Conservation (phyloP, 2,888 invertebrate species). For the Quadroppia sp. region DNA sequence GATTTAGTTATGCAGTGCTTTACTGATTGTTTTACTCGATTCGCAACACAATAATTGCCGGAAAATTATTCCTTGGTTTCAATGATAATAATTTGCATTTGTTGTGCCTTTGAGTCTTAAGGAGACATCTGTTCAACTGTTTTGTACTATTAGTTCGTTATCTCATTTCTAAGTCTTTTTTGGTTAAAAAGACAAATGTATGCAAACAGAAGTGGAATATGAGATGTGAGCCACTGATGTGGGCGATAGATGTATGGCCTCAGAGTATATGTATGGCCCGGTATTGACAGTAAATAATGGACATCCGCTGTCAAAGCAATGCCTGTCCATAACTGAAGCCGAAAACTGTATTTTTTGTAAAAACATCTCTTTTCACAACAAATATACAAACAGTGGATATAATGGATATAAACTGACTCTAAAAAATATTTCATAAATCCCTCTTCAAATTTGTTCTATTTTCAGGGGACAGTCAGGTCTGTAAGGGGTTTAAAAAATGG, state of each 20-base stretch:
- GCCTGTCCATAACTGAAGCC: neutral
- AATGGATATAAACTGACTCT: neutral
- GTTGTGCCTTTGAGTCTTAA: neutral
- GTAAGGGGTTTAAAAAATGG: no score
- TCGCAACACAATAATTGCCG: neutral
- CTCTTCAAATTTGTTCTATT: neutral
- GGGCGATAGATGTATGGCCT: neutral
- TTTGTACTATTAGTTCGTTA: neutral
- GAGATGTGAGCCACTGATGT: neutral
- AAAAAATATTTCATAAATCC: neutral
- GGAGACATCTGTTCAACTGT: neutral
- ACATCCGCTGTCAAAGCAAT: conserved; percentile 15
- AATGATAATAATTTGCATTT: neutral
- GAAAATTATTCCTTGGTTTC: neutral
- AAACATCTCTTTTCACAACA: neutral
- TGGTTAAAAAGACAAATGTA: conserved; percentile 9
- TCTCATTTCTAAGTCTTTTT: conserved; percentile 6
- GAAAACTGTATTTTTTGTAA: neutral
- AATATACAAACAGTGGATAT: neutral
- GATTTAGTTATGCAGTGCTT: neutral
- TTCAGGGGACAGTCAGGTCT: neutral
- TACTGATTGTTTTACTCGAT: neutral
- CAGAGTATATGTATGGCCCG: neutral
- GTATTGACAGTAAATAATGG: conserved; percentile 28
- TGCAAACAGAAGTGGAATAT: conserved; percentile 19